Conservation (phyloP, 1,140 invertebrate genomes). For the Venturia canescens region DNA sequence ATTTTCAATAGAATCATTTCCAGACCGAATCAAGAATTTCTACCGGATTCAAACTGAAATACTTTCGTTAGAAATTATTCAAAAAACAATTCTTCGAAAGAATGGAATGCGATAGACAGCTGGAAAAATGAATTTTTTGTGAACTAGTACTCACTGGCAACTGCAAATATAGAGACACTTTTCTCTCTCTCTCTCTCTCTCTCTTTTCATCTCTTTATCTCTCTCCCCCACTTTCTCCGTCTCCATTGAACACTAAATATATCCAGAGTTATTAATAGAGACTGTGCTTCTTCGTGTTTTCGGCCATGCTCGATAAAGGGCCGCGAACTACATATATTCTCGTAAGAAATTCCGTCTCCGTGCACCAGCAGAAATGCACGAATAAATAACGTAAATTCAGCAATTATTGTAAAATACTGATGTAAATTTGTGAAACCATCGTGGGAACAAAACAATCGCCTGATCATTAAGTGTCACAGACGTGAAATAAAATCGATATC, state of each 20-base stretch:
- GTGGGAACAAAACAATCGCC: no score
- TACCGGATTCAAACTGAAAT: neutral
- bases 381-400: no score
- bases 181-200: slow-evolving; percentile 21
- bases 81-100: neutral
- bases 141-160: neutral
- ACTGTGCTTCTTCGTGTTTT: slow-evolving; percentile 9
- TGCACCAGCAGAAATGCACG: neutral
- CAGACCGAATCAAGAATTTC: neutral
- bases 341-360: neutral
- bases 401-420: no score
- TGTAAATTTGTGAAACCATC: no score
- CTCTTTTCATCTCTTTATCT: neutral
- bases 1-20: neutral
- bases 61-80: neutral
- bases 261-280: slow-evolving; percentile 71
- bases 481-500: neutral
- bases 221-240: slow-evolving; percentile 49
- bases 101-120: neutral
- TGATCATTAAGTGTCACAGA: neutral
- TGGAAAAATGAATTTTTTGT: neutral
- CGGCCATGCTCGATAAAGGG: slow-evolving; percentile 60
- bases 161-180: neutral
- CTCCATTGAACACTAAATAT: slow-evolving; percentile 74
- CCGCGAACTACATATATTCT: slow-evolving; percentile 23